phyloP scores from a whole-genome alignment of 2,888 invertebrate genomes.

The Dolichopus griseipennis region DNA sequence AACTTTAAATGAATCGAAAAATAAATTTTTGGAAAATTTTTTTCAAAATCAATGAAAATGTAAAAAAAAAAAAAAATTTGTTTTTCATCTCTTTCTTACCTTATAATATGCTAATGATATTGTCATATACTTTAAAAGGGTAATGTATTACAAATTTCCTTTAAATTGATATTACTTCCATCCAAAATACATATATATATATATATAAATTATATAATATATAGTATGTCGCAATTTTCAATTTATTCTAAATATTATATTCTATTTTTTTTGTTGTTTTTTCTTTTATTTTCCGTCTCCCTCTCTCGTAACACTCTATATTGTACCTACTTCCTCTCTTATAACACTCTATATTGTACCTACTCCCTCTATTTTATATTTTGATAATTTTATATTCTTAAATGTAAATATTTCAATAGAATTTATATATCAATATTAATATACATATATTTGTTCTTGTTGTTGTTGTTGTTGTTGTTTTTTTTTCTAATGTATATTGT shows the following conservation, averaged over 20 bases:
- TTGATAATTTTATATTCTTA: neutral
- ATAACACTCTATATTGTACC: too few species aligned
- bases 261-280: neutral
- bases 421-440: neutral
- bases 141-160: slow-evolving; percentile 1
- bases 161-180: slow-evolving; percentile 6
- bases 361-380: too few species aligned
- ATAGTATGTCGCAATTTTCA: neutral
- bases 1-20: neutral
- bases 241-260: neutral
- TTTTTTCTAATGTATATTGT: too few species aligned
- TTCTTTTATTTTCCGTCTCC: neutral
- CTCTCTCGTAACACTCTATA: neutral
- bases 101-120: slow-evolving; percentile 2
- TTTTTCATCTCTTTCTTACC: neutral
- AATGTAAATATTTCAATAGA: neutral
- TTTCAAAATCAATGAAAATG: too few species aligned
- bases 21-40: neutral
- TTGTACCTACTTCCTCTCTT: too few species aligned
- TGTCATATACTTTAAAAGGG: neutral
- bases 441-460: too few species aligned
- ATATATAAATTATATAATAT: too few species aligned
- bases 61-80: neutral
- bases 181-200: too few species aligned
- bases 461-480: too few species aligned